Percentiles rank a stretch among this genome's conserved stretches.
Conservation (phyloP, 2,797 vertebrate genomes). For the Labroides dimidiatus region DNA sequence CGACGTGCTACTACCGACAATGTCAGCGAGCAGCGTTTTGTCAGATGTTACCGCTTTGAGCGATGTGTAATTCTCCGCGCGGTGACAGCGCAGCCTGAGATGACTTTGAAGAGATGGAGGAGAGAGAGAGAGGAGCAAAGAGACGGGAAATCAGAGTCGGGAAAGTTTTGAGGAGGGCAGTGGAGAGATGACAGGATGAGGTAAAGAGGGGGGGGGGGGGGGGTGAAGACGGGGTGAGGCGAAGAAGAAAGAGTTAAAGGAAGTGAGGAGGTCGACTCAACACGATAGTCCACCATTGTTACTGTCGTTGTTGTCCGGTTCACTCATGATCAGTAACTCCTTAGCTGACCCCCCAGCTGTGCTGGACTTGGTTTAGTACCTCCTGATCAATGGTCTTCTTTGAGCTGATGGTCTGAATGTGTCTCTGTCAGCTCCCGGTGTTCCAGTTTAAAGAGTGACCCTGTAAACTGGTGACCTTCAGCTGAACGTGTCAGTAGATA, state of each 20-base stretch:
- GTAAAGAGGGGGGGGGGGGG: constrained; percentile 9
- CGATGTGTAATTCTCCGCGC: constrained; percentile 65
- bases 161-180: constrained; percentile 42
- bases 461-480: no score
- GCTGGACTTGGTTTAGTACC: no score
- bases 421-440: no score
- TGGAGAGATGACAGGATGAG: constrained; percentile 24
- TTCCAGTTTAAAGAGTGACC: no score
- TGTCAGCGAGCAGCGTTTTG: constrained; percentile 67
- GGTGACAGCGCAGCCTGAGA: constrained; percentile 65
- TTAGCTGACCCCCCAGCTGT: no score
- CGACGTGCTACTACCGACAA: constrained; percentile 53
- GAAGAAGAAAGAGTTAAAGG: neutral
- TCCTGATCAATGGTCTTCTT: no score
- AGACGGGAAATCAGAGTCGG: constrained; percentile 47
- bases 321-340: no score
- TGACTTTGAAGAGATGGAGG: constrained; percentile 70
- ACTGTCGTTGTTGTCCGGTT: no score
- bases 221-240: constrained; percentile 1
- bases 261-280: neutral
- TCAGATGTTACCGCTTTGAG: constrained; percentile 75
- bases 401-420: no score
- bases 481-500: no score
- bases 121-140: constrained; percentile 33
- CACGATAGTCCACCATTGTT: no score